Evolutionary conservation across 2,888 invertebrate genomes (phyloP).

Genomic region (Rhopalosiphum nymphaeae): DNA sequence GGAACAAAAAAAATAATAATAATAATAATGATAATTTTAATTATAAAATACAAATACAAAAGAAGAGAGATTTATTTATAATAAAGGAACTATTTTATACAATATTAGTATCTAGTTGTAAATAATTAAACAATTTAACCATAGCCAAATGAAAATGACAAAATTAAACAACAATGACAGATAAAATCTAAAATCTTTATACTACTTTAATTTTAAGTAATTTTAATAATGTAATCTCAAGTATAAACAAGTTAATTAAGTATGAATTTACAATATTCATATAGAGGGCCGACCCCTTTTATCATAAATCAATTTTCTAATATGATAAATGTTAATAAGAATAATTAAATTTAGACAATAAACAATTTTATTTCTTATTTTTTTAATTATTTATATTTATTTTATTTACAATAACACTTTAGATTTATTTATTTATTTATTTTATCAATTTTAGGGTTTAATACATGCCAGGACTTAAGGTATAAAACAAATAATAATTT

Average conservation of each 20-base stretch:
- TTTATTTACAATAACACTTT: neutral
- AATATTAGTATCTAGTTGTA: slow-evolving; percentile 44
- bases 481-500: neutral
- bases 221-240: neutral
- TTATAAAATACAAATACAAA: slow-evolving; percentile 50
- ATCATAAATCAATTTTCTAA: neutral
- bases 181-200: neutral
- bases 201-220: neutral
- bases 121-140: slow-evolving; percentile 33
- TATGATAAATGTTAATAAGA: neutral
- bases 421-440: neutral
- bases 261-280: slow-evolving; percentile 27
- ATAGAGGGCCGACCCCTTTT: neutral
- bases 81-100: slow-evolving; percentile 60
- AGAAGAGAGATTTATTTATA: slow-evolving; percentile 45
- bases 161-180: slow-evolving; percentile 21
- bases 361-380: neutral
- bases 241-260: neutral
- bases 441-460: neutral
- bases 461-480: neutral
- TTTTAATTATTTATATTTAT: neutral
- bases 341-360: neutral
- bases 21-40: neutral
- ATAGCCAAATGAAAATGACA: slow-evolving; percentile 22
- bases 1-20: slow-evolving; percentile 47